phyloP scores from a whole-genome alignment of 2,797 vertebrate genomes.

The Dromococcyx pavoninus region DNA sequence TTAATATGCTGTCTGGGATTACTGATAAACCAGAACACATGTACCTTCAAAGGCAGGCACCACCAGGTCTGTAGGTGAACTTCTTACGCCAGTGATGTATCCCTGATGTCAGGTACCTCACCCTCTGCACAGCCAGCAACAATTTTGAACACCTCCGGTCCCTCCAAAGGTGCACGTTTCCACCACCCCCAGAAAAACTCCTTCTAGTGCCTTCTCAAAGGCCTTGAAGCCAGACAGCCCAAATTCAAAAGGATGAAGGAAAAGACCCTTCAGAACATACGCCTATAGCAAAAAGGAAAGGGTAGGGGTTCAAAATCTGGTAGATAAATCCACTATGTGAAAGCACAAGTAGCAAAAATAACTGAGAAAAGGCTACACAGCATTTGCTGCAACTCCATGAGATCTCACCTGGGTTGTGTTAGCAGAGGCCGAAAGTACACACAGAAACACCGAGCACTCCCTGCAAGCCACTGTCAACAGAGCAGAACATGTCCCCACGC shows the following conservation, averaged over 20 bases:
- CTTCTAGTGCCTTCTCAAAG: neutral
- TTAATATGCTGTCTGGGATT: neutral
- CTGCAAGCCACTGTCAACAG: neutral
- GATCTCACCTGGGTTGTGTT: neutral
- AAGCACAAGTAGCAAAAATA: neutral
- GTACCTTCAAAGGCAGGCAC: neutral
- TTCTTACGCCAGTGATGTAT: rapidly evolving
- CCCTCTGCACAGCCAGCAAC: rapidly evolving
- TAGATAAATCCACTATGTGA: neutral
- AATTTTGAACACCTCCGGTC: neutral
- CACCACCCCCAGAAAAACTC: neutral
- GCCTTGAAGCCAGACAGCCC: neutral
- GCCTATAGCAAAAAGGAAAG: neutral
- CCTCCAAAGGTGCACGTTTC: neutral
- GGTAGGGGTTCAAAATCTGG: neutral
- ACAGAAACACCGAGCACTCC: rapidly evolving
- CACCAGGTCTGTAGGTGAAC: neutral
- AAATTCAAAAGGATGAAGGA: neutral
- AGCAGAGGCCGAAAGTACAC: neutral
- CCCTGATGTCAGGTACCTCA: rapidly evolving
- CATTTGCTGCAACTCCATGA: neutral
- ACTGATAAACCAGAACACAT: rapidly evolving
- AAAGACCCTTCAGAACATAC: neutral
- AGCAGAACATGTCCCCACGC: neutral
- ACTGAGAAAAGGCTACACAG: neutral